These are phyloP conservation scores for Synchiropus splendidus DNA, from an alignment of 2,113 vertebrate genomes.

Conservation along the genomic window DNA sequence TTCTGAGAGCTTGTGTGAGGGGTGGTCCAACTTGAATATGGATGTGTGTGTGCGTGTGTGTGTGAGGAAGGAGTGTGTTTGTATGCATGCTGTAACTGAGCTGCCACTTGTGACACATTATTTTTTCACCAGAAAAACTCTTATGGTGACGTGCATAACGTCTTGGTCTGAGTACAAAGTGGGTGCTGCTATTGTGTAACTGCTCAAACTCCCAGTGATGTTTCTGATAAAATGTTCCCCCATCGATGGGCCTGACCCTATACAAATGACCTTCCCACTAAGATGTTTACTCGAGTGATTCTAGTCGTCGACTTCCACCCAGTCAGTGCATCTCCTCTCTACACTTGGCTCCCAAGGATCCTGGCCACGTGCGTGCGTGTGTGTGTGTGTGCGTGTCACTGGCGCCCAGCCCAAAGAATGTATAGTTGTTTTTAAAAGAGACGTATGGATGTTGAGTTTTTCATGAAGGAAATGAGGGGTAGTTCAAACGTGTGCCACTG, in stretches of 20 bases:
- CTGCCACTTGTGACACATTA: conserved; percentile 38
- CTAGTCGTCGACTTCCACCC: too few species aligned
- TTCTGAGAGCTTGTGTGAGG: conserved; percentile 34
- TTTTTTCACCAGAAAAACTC: conserved; percentile 46
- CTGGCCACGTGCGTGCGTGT: conserved; percentile 29
- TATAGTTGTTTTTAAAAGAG: conserved; percentile 52
- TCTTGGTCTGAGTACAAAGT: conserved; percentile 23
- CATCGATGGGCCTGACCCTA: too few species aligned
- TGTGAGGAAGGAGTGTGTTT: too few species aligned
- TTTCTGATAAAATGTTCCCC: too few species aligned
- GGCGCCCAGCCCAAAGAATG: conserved; percentile 66
- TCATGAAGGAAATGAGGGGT: conserved; percentile 40
- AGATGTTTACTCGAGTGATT: too few species aligned
- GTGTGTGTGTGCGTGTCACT: conserved; percentile 45
- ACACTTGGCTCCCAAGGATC: conserved; percentile 23
- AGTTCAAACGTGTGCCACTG: conserved; percentile 15
- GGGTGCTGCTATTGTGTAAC: conserved; percentile 21
- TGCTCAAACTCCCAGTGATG: conserved; percentile 2
- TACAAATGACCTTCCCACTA: too few species aligned
- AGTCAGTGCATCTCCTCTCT: conserved; percentile 13
- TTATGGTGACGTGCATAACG: conserved; percentile 13
- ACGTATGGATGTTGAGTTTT: conserved; percentile 54
- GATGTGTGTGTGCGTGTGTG: conserved; percentile 40
- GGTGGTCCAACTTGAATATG: conserved; percentile 45
- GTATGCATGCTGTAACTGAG: conserved; percentile 27